phyloP scores from a whole-genome alignment of 2,113 vertebrate species.

The Antechinus flavipes region DNA sequence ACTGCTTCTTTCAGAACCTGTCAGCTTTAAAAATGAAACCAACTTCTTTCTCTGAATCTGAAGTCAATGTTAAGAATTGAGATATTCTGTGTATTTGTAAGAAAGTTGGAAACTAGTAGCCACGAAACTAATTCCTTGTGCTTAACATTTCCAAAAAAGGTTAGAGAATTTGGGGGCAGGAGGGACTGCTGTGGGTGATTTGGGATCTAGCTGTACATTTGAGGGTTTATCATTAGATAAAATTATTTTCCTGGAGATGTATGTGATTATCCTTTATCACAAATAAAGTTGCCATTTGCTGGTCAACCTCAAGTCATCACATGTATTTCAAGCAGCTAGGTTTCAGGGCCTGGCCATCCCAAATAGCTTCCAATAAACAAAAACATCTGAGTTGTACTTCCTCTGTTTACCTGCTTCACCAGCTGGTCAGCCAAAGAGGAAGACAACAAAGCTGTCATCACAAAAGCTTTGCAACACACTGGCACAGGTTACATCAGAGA shows the following conservation, averaged over 20 bases:
- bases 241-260: not conserved
- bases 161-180: not conserved
- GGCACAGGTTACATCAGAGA: not conserved
- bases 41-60: not conserved
- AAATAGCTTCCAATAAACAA: not conserved
- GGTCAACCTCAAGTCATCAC: not conserved
- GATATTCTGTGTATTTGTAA: not conserved
- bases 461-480: not conserved
- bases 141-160: not conserved
- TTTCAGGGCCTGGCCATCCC: not conserved
- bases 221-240: not conserved
- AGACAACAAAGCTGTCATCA: not conserved
- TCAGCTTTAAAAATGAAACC: not conserved
- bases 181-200: not conserved
- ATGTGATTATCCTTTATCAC: not conserved
- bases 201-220: not conserved
- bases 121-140: not conserved
- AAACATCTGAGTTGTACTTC: constrained; percentile 4
- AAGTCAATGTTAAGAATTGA: not conserved
- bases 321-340: not conserved
- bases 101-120: not conserved
- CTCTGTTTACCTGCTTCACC: constrained; percentile 14
- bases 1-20: not conserved
- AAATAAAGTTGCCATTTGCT: not conserved
- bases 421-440: not conserved